Base-by-base conservation (phyloP, 2,113 vertebrate species). In the Micromys minutus region DNA sequence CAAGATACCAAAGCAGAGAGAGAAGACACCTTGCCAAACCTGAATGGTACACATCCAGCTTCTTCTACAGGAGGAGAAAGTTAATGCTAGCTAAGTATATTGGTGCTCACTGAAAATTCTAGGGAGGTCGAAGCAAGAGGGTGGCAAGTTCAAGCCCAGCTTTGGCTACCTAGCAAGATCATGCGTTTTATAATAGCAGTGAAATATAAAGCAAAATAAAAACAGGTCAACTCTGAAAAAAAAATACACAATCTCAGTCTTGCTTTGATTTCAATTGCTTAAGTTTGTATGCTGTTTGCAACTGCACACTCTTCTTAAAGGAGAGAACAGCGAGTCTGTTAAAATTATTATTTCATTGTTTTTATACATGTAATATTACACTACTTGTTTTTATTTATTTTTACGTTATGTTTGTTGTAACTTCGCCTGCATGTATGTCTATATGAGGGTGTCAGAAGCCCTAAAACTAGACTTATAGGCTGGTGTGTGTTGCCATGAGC, bases 291-390 rank as follows among this genome's bases (percentile, higher is more conserved):
- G 42, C 79, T 29, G 72, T 19, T 31, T 39, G 11, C 17, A 76
- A 15, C 13, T 92, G 75, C 24, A 74, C 1, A 24, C 55, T 34
- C 88, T 86, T 59, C 21, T 5, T 52, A 86, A 74, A 0, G 26
- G 9, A 59, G 39, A 85, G 13, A 72, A 1, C 36, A 88, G 34
- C 39, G 7, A 65, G 50, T 65, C 72, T 42, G 31, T 71, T 89
- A 80, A 94, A 93, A 87, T 87, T 63, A 89, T 65, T 55, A 15
- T 50, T 94, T 52, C 39, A 11, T 84, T 87, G 47, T 71, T 87
- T 63, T n/a, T 57, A 1, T 36, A 59, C 3, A 61, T 34, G 61
- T 29, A 88, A 80, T 59, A 47, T 72, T 77, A 74, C 65, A 45
- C 42, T 50, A 90, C 21, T 45, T 84, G 5, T 47, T 52, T 39